Percentiles rank a stretch among this genome's conserved stretches.
Evolutionary conservation across 2,797 vertebrate genomes (phyloP).

Genomic region (Parotocinclus haroldoi): DNA sequence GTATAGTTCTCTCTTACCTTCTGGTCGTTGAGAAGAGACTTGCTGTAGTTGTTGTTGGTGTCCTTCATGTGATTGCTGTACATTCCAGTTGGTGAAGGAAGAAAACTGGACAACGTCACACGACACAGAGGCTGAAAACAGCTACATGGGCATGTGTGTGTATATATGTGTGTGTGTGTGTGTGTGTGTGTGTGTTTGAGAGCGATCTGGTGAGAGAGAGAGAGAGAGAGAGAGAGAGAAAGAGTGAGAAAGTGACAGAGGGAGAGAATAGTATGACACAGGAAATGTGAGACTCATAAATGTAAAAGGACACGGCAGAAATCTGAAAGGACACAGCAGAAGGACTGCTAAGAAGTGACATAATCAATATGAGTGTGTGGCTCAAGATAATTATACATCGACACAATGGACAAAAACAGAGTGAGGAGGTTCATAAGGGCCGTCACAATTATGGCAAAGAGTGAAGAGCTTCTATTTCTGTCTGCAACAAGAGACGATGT

Average conservation of each 20-base stretch:
- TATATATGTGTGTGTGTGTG: constrained; percentile 12
- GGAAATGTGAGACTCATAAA: constrained; percentile 26
- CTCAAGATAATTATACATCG: constrained; percentile 10
- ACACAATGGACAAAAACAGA: constrained; percentile 13
- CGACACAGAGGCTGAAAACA: constrained; percentile 35
- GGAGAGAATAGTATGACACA: constrained; percentile 32
- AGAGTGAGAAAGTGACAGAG: constrained; percentile 28
- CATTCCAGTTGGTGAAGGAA: constrained; percentile 63
- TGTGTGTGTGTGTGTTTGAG: constrained; percentile 12
- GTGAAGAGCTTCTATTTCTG: constrained; percentile 69
- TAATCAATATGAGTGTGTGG: not conserved
- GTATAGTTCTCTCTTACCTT: constrained; percentile 66
- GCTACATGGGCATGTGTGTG: not conserved
- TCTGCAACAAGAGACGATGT: constrained; percentile 63
- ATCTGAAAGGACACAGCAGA: not conserved
- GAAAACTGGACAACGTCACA: constrained; percentile 37
- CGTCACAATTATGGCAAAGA: constrained; percentile 62
- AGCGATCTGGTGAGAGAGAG: constrained; percentile 15
- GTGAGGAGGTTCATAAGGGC: constrained; percentile 39
- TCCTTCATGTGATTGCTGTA: constrained; percentile 66
- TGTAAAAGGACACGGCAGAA: not conserved
- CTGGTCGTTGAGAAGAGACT: constrained; percentile 60
- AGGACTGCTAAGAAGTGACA: not conserved
- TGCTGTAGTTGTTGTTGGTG: constrained; percentile 67
- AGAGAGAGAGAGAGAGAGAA: constrained; percentile 28